phyloP scores from a whole-genome alignment of 2,113 vertebrate species.

The Microcebus ravelobensis region DNA sequence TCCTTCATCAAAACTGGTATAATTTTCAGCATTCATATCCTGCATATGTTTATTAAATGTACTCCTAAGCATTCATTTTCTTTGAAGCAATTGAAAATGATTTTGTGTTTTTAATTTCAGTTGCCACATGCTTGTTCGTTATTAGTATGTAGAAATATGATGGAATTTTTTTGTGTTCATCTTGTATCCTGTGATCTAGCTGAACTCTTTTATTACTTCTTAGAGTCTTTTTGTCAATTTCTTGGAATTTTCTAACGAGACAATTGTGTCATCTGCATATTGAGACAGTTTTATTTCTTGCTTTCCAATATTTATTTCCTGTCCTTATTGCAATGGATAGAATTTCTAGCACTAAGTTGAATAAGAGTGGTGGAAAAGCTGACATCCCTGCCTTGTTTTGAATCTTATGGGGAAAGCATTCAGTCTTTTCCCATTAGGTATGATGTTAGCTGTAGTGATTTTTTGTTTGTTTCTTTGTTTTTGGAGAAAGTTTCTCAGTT shows the following conservation, averaged over 20 bases:
- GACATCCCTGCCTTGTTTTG: neutral
- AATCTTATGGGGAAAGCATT: neutral
- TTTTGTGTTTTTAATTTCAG: neutral
- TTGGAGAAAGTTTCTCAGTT: neutral
- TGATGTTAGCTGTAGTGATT: neutral
- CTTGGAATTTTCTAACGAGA: neutral
- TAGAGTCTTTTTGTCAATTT: neutral
- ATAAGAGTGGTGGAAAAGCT: neutral
- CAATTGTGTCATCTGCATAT: neutral
- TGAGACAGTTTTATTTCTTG: neutral
- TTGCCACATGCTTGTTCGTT: neutral
- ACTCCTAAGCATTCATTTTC: constrained; percentile 6
- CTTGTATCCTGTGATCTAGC: neutral
- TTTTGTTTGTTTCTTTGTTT: neutral
- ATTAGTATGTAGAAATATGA: neutral
- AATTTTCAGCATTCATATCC: neutral
- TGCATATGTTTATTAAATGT: neutral
- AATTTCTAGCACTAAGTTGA: neutral
- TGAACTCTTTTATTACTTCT: neutral
- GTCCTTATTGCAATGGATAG: neutral
- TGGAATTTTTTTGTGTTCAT: neutral
- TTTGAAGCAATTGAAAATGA: neutral
- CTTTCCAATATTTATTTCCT: neutral
- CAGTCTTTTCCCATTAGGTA: neutral
- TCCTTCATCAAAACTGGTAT: neutral